Conservation (phyloP, 2,888 invertebrate species). For the Scelioninae gen. 1 region DNA sequence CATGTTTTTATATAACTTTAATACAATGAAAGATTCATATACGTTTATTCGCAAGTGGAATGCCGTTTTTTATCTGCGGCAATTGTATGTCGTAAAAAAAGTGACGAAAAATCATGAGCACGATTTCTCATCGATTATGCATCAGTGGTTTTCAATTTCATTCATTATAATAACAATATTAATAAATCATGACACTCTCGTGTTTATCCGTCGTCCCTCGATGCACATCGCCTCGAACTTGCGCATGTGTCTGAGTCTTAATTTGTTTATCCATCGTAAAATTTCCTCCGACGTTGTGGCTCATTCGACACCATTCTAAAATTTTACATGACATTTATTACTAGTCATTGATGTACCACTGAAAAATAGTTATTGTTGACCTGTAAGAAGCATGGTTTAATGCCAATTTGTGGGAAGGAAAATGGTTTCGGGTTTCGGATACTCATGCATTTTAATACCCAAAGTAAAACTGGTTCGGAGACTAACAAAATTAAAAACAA, state of each 20-base stretch:
- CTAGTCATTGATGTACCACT: conserved; percentile 51
- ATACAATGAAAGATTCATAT: conserved; percentile 38
- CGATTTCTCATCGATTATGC: conserved; percentile 16
- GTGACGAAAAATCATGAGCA: conserved; percentile 33
- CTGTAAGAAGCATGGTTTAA: conserved; percentile 83
- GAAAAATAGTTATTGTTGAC: conserved; percentile 74
- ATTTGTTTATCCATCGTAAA: conserved; percentile 40
- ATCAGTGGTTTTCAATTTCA: background rate
- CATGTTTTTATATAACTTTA: conserved; percentile 39
- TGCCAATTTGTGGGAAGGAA: conserved; percentile 74
- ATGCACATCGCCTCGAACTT: conserved; percentile 41
- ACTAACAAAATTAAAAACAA: too few relatives aligned
- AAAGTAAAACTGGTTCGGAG: too few relatives aligned
- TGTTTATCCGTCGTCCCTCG: conserved; percentile 62
- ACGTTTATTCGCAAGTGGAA: conserved; percentile 37
- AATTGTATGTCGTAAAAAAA: conserved; percentile 30
- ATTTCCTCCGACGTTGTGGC: conserved; percentile 54
- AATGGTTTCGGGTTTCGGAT: conserved; percentile 7
- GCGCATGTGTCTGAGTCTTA: conserved; percentile 30
- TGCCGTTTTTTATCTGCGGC: conserved; percentile 15
- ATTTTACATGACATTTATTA: conserved; percentile 61
- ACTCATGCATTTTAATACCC: too few relatives aligned
- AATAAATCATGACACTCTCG: conserved; percentile 19
- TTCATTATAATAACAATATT: conserved; percentile 32
- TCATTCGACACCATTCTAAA: conserved; percentile 60